Evolutionary conservation across 2,888 invertebrate species (phyloP), one percentile per base, ranked within the genome.

Genomic region (Cheilosia grossa): DNA sequence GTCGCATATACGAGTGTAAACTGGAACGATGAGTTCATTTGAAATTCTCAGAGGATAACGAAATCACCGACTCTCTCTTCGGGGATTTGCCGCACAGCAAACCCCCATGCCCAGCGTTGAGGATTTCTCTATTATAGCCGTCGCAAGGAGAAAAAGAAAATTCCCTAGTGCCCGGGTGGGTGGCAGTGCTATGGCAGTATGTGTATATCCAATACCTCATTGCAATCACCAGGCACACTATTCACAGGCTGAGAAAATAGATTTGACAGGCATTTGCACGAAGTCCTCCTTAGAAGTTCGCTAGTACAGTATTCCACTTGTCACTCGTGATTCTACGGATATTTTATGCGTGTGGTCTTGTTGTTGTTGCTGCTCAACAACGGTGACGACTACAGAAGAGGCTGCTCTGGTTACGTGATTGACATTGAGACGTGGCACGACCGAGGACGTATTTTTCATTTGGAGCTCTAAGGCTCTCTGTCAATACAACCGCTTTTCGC

Each of bases 381-480:
- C 53, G 3, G 4, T 30, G 33, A 24, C 37, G 27, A 33, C 59
- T 51, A 51, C 58, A 37, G 17, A 49, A 49, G 54, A 66, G 66
- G 27, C 66, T 56, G 30, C n/a, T 56, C 27, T 72, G 66, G 67
- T 37, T 37, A 79, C 82, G 82, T 79, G 78, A 82, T 67, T 79
- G 82, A 79, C 73, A 82, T 73, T 79, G 51, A 73, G 79, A 82
- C 67, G 56, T 67, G 54, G 72, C 47, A 44, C 27, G 81, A 82
- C 64, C 58, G 44, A 47, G 47, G 19, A 40, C 37, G 49, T 40
- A 33, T 17, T 53, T 53, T 53, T 73, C 33, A 63, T 47, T 19
- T 58, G 24, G 17, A 17, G 5, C 7, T 37, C 37, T 37, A 13
- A 13, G 44, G 2, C n/a, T 17, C 17, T n/a, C 44, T 47, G 17